These are phyloP conservation scores for Cladopsammia gracilis DNA, from an alignment of 64 coral and sea anemone genomes.

Conservation along the genomic window DNA sequence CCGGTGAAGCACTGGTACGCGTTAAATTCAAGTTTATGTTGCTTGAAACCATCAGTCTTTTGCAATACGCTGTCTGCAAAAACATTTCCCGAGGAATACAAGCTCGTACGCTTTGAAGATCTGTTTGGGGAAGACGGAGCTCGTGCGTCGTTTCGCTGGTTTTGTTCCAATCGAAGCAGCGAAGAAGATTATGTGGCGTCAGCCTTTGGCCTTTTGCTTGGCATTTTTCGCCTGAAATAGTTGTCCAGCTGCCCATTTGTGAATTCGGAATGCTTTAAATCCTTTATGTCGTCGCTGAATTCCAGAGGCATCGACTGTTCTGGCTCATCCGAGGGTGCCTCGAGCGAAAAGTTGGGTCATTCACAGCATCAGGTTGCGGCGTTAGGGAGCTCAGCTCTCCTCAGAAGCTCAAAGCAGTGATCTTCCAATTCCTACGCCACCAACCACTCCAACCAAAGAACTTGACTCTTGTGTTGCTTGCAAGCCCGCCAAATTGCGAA, in stretches of 20 bases:
- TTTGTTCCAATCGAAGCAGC: background rate
- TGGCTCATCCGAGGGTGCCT: too few relatives aligned
- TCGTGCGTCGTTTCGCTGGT: background rate
- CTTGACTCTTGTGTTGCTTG: too few relatives aligned
- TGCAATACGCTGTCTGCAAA: background rate
- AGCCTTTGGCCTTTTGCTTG: conserved; percentile 32
- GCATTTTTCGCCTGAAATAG: conserved; percentile 24
- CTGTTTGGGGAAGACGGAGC: background rate
- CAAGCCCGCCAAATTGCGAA: conserved; percentile 2
- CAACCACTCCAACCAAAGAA: conserved; percentile 26
- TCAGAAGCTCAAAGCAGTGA: background rate
- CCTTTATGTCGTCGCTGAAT: background rate
- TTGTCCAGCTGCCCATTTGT: conserved; percentile 14
- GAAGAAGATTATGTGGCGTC: conserved; percentile 22
- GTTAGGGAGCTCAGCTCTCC: background rate
- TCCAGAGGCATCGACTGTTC: background rate
- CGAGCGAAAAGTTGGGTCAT: background rate
- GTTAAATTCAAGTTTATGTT: conserved; percentile 32
- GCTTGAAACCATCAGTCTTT: conserved; percentile 23
- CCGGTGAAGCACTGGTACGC: conserved; percentile 44
- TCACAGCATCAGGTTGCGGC: background rate
- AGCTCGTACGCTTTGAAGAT: background rate
- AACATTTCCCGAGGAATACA: conserved; percentile 1
- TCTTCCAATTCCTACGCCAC: conserved; percentile 4
- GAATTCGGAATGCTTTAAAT: background rate